These are phyloP conservation scores for Perdita meconis DNA, from an alignment of 2,888 invertebrate species.

Conservation along the genomic window DNA sequence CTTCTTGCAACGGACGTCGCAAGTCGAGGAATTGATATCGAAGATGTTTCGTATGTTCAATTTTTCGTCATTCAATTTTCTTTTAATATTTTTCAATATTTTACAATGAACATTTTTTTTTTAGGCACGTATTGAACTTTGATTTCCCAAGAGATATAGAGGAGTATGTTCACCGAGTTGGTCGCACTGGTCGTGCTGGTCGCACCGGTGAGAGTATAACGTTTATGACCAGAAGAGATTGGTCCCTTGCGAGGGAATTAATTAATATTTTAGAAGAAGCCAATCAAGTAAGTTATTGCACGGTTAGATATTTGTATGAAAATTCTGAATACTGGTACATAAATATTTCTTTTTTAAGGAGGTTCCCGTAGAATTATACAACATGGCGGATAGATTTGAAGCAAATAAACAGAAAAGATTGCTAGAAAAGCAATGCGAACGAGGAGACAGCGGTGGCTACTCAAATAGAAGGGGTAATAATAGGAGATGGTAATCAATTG, in stretches of 20 bases:
- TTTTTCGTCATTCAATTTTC: background rate
- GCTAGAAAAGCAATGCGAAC: constrained; percentile 85
- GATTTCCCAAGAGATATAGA: constrained; percentile 98
- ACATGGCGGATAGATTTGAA: constrained; percentile 91
- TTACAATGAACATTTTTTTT: constrained; percentile 62
- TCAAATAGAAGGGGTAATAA: constrained; percentile 40
- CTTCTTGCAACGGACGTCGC: constrained; percentile 98
- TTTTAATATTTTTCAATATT: background rate
- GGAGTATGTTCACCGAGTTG: constrained; percentile 98
- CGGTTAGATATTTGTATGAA: background rate
- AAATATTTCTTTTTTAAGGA: constrained; percentile 84
- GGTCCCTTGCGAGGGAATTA: constrained; percentile 92
- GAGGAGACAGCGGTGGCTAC: constrained; percentile 75
- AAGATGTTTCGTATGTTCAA: constrained; percentile 89
- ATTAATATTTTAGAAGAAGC: constrained; percentile 95
- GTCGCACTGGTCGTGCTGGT: constrained; percentile 97
- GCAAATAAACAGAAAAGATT: constrained; percentile 88
- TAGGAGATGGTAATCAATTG: constrained; percentile 17
- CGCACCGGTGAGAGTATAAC: constrained; percentile 93
- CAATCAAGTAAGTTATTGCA: constrained; percentile 85
- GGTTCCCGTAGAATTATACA: constrained; percentile 90
- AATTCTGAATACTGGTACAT: constrained; percentile 2
- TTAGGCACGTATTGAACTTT: constrained; percentile 93
- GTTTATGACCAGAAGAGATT: constrained; percentile 92
- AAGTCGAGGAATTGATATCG: constrained; percentile 96